Conservation (phyloP, 2,888 invertebrate species). For the Caenorhabditis imperialis region DNA sequence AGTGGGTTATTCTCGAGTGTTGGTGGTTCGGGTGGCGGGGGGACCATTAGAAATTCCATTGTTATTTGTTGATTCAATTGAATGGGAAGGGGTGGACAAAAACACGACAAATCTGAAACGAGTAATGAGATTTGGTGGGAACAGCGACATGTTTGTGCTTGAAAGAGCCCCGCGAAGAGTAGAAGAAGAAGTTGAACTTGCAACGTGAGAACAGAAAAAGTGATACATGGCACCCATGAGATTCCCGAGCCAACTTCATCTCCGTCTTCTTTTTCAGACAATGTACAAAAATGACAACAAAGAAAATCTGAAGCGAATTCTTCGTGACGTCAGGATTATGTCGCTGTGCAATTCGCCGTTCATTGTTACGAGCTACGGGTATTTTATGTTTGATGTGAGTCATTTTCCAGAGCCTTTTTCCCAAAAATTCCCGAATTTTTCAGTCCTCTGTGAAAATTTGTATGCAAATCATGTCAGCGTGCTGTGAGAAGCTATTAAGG, state of each 20-base stretch:
- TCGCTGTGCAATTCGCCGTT: conserved; percentile 41
- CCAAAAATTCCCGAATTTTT: conserved; percentile 21
- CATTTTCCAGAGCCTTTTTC: background rate
- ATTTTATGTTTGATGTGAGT: conserved; percentile 54
- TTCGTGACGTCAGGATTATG: conserved; percentile 52
- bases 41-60: conserved; percentile 47
- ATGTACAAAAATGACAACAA: conserved; percentile 59
- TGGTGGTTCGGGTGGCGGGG: conserved; percentile 5
- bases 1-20: conserved; percentile 27
- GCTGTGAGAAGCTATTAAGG: conserved; percentile 95
- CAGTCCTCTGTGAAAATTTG: conserved; percentile 95
- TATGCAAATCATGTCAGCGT: conserved; percentile 99
- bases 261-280: conserved; percentile 46
- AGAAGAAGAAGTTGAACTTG: conserved; percentile 15
- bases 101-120: conserved; percentile 2
- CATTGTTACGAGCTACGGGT: conserved; percentile 50
- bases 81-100: conserved; percentile 16
- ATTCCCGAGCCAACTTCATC: conserved; percentile 15
- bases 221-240: conserved; percentile 37
- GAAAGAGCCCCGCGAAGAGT: no score
- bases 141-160: background rate
- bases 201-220: conserved; percentile 38
- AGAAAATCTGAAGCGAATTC: conserved; percentile 49
- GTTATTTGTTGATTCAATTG: conserved; percentile 46
- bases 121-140: conserved; percentile 12